Percentiles rank a stretch among this genome's conserved stretches.
Conservation (phyloP, 2,113 vertebrate species). For the Heteronetta atricapilla region DNA sequence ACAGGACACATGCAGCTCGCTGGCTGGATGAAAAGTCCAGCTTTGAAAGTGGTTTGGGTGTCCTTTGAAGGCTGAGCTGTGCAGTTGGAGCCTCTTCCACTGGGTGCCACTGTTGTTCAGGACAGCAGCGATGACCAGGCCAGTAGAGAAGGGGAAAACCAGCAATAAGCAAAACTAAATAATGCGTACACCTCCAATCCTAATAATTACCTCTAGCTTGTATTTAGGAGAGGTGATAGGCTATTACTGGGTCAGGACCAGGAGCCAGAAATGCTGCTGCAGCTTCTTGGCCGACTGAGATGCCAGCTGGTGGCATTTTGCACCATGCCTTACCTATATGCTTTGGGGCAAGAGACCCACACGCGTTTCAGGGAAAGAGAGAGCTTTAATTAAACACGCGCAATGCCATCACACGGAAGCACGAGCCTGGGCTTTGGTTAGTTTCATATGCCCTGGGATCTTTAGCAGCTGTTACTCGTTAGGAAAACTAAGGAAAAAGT, state of each 20-base stretch:
- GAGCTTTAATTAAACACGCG: neutral
- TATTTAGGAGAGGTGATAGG: neutral
- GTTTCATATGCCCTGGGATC: neutral
- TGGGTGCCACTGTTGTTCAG: constrained; percentile 57
- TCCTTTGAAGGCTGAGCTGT: neutral
- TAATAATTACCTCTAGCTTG: neutral
- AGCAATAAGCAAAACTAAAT: neutral
- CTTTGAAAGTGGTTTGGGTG: neutral
- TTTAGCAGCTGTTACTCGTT: neutral
- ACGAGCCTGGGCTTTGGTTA: neutral
- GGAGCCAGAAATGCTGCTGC: neutral
- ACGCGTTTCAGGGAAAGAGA: neutral
- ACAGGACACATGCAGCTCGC: neutral
- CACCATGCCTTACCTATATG: neutral
- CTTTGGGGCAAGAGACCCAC: neutral
- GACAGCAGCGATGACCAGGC: neutral
- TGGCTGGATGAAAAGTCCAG: neutral
- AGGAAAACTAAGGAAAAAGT: neutral
- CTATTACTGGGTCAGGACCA: neutral
- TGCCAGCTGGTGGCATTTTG: neutral
- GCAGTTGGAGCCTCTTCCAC: constrained; percentile 17
- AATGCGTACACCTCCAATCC: neutral
- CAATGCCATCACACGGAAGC: neutral
- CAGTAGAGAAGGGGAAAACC: neutral
- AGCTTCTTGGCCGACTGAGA: neutral